Base-by-base conservation (phyloP, 2,888 invertebrate genomes). In the Ctena decussata region DNA sequence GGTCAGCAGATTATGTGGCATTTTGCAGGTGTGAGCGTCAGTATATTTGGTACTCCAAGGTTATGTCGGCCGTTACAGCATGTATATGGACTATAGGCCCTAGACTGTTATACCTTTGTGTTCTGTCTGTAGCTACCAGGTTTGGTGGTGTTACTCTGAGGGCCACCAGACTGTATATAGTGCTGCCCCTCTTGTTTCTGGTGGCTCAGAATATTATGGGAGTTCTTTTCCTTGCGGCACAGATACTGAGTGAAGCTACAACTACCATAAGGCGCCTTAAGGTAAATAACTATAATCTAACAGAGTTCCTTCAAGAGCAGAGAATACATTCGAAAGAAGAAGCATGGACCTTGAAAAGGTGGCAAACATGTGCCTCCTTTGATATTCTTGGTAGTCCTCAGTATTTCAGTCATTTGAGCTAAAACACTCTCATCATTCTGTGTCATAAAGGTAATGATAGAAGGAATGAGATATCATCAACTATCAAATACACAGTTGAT, bases 21-120 rank as follows among this genome's bases (percentile, higher is more conserved):
- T 35, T 82, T 89, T 89, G 53, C 87, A 91, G 90, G 77, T 65
- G 27, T 80, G 89, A 91, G 69, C 76, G 69, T 30, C 49, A 30
- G 24, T 72, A 72, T 70, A 71, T 87, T 12, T 81, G 77, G 84
- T 39, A 57, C 27, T 74, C 84, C 12, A 80, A 76, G 57, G 73
- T 79, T 21, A 30, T 89, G 49, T 79, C 83, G 0, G 84, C 80
- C 6, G n/a, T 80, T 15, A 65, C 80, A 6, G 78, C 81, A 1
- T 78, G 78, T 27, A 72, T 78, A 30, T 92, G 92, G 92, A 80
- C 87, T 6, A 32, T 90, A 6, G 90, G 91, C n/a, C 90, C 91
- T 5, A 77, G 90, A 24, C 39, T 88, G 3, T 65, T 92, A 74
- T 91, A 90, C 49, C 71, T 77, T 35, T 70, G 79, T 75, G 74